These are phyloP conservation scores for Chaetura pelagica DNA, from an alignment of 2,113 vertebrate genomes.

Conservation along the genomic window DNA sequence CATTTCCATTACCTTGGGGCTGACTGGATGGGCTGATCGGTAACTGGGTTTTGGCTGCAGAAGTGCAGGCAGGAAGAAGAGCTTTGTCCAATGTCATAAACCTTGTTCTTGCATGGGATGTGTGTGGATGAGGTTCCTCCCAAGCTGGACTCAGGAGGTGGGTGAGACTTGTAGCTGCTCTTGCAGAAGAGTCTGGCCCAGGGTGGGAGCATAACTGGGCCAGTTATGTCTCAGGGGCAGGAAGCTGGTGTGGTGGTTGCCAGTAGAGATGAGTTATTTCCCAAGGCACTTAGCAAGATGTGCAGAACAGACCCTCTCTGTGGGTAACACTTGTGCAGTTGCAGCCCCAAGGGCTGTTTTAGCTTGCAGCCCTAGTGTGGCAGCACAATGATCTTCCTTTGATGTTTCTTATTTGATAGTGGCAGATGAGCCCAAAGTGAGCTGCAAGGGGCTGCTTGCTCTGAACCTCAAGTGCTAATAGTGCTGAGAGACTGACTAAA, in stretches of 20 bases:
- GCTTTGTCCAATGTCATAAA: not conserved
- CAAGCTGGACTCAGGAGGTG: not conserved
- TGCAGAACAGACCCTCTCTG: not conserved
- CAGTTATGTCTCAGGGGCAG: too few relatives aligned
- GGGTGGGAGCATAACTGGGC: not conserved
- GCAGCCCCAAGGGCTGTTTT: not conserved
- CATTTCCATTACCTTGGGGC: not conserved
- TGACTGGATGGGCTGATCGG: not conserved
- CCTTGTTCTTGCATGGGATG: not conserved
- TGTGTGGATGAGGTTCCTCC: not conserved
- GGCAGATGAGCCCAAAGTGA: not conserved
- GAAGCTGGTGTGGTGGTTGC: not conserved
- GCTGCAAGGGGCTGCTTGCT: not conserved
- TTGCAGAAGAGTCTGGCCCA: not conserved
- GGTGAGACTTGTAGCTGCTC: accelerated
- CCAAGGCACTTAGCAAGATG: not conserved
- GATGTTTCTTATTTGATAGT: not conserved
- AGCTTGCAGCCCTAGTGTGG: not conserved
- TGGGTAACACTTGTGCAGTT: accelerated
- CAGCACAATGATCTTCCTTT: not conserved
- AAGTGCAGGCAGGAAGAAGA: not conserved
- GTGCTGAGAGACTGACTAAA: not conserved
- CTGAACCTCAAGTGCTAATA: not conserved
- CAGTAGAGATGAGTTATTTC: not conserved
- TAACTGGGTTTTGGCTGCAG: not conserved